Conservation (phyloP, 1,140 invertebrate species). For the Apis mellifera region Amel_HAv3.1 CM009939.2:9124001-9124500, state of each 20-base stretch:
- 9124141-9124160: not conserved
- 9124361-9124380: not conserved
- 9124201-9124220: too few relatives aligned
- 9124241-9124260: not conserved
- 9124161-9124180: not conserved
- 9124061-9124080: not conserved
- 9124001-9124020: not conserved
- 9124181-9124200: not conserved
- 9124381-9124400: not conserved
- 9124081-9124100: not conserved
- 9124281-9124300: too few relatives aligned
- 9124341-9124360: not conserved
- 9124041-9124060: not conserved
- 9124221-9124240: not conserved
- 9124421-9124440: not conserved
- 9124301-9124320: too few relatives aligned
- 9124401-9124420: not conserved
- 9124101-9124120: not conserved
- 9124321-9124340: too few relatives aligned
- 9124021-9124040: not conserved
- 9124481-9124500: conserved; percentile 16
- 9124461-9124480: not conserved
- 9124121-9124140: conserved; percentile 9
- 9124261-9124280: too few relatives aligned
- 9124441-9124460: conserved; percentile 17